Percentiles rank a stretch among this genome's conserved stretches.
These are phyloP conservation scores for Grammomys dolichurus DNA, from an alignment of 2,113 vertebrate genomes.

Conservation along the genomic window DNA sequence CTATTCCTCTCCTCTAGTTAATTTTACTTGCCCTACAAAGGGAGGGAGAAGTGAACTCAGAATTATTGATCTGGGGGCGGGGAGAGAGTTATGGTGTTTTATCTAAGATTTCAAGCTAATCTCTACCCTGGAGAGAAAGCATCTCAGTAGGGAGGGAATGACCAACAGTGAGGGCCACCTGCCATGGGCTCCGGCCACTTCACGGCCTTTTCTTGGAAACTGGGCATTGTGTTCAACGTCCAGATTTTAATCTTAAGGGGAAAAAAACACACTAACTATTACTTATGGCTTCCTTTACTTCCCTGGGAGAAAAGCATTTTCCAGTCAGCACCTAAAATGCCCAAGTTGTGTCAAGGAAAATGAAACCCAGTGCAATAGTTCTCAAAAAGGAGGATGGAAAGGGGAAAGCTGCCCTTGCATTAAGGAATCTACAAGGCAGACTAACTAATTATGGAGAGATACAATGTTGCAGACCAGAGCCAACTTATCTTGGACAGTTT, in stretches of 20 bases:
- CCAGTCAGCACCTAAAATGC: slow-evolving; percentile 2
- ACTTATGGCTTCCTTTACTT: slow-evolving; percentile 8
- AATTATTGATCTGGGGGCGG: not conserved
- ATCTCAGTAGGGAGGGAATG: not conserved
- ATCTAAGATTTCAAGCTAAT: not conserved
- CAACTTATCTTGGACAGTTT: not conserved
- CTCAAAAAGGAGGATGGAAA: not conserved
- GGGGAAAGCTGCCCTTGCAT: not conserved
- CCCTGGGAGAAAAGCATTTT: slow-evolving; percentile 49
- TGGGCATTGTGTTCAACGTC: not conserved
- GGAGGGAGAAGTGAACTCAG: not conserved
- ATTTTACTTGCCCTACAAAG: not conserved
- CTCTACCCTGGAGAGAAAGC: not conserved
- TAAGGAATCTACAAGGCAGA: not conserved
- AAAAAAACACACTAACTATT: not conserved
- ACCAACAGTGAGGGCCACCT: not conserved
- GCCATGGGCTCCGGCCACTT: not conserved
- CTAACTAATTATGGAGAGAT: not conserved
- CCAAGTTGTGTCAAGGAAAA: not conserved
- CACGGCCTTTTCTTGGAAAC: not conserved
- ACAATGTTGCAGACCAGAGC: not conserved
- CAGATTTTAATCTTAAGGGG: slow-evolving; percentile 48
- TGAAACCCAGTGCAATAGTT: not conserved
- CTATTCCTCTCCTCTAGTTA: not conserved
- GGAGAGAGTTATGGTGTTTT: not conserved